These are phyloP conservation scores for Pseudotriccus pelzelni DNA, from an alignment of 2,797 vertebrate species.

Conservation along the genomic window DNA sequence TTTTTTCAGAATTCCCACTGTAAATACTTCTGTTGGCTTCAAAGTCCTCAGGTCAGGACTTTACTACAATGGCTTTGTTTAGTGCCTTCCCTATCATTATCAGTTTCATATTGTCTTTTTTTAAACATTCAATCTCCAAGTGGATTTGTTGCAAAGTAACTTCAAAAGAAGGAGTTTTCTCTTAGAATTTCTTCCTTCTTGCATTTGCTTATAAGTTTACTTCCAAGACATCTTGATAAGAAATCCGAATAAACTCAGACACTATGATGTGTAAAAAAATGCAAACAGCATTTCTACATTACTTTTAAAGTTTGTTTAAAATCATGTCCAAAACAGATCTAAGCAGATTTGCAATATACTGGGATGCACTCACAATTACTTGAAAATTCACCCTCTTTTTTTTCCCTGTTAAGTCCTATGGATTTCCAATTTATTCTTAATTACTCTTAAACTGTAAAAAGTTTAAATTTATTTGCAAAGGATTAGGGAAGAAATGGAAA, in stretches of 20 bases:
- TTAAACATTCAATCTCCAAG: neutral
- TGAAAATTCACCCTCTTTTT: neutral
- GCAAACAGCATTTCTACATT: neutral
- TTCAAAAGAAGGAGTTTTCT: neutral
- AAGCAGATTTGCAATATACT: neutral
- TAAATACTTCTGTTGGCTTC: neutral
- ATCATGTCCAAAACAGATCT: neutral
- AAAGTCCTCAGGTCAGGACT: neutral
- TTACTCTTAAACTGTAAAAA: neutral
- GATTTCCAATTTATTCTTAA: neutral
- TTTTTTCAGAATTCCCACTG: neutral
- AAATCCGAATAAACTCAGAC: neutral
- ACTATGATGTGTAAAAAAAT: neutral
- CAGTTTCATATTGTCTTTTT: neutral
- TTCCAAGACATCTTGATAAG: neutral
- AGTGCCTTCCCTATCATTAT: neutral
- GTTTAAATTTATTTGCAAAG: neutral
- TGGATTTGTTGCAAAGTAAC: neutral
- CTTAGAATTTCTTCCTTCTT: neutral
- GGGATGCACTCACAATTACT: neutral
- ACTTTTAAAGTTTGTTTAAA: neutral
- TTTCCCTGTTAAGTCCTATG: rapidly evolving
- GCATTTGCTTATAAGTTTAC: neutral
- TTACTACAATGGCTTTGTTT: neutral
- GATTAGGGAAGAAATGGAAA: neutral